Conservation (phyloP, 1,140 invertebrate genomes). For the Nixonia krombeini region DNA sequence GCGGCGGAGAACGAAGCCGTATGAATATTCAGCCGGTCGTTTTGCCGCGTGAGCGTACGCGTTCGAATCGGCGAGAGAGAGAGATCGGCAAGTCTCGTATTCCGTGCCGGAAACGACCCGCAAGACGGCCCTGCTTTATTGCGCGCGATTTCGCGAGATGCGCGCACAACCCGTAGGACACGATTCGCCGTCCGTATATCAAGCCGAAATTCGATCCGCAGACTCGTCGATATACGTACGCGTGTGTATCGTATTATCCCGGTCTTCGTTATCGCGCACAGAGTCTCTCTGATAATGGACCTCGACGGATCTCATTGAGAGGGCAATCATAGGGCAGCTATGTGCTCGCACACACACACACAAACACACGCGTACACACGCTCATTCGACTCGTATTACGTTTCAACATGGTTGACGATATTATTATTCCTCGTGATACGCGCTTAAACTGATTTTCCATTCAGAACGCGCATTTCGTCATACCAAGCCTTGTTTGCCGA, state of each 20-base stretch:
- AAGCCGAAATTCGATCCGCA: conserved; percentile 27
- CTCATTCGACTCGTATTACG: conserved; percentile 8
- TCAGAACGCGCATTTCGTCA: conserved; percentile 14
- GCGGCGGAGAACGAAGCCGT: conserved; percentile 40
- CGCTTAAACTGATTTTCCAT: conserved; percentile 16
- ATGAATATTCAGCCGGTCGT: conserved; percentile 68
- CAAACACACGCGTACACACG: neutral
- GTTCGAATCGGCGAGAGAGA: conserved; percentile 54
- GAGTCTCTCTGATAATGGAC: conserved; percentile 39
- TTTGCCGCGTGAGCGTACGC: conserved; percentile 57
- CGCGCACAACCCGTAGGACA: conserved; percentile 1
- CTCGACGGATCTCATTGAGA: conserved; percentile 40
- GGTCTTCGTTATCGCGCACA: conserved; percentile 44
- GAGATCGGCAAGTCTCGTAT: conserved; percentile 44
- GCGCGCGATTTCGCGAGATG: conserved; percentile 12
- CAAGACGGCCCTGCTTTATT: conserved; percentile 21
- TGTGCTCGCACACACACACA: neutral
- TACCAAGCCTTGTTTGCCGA: neutral
- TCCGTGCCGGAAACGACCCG: conserved; percentile 3
- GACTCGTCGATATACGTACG: conserved; percentile 23
- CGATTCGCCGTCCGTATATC: conserved; percentile 7
- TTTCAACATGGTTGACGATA: conserved; percentile 29
- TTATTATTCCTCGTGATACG: conserved; percentile 9
- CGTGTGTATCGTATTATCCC: conserved; percentile 34
- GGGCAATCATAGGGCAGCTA: conserved; percentile 31